Evolutionary conservation across 2,888 invertebrate genomes (phyloP).

Genomic region (Phalangium opilio): DNA sequence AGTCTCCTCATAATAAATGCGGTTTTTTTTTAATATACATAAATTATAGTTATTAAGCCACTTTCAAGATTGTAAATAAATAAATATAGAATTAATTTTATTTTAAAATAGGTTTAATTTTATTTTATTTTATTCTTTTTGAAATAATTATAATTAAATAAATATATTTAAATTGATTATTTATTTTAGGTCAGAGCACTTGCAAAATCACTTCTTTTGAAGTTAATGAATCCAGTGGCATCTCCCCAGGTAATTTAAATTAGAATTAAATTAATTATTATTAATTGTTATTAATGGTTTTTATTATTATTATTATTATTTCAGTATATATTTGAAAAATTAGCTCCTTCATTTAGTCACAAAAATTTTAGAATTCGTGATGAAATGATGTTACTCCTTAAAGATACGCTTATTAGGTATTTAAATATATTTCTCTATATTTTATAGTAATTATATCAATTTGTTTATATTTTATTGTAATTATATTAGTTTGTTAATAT

Average conservation of each 20-base stretch:
- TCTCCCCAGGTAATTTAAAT: slow-evolving; percentile 19
- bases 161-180: background rate
- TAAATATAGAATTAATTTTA: background rate
- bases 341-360: slow-evolving; percentile 56
- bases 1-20: no score
- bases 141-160: background rate
- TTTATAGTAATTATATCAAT: slow-evolving; percentile 6
- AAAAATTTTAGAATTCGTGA: slow-evolving; percentile 86
- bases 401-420: slow-evolving; percentile 66
- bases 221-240: slow-evolving; percentile 39
- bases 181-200: slow-evolving; percentile 45
- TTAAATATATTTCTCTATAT: slow-evolving; percentile 1
- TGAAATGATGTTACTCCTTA: slow-evolving; percentile 67
- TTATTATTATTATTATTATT: slow-evolving; percentile 16
- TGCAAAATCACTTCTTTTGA: slow-evolving; percentile 52
- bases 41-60: no score
- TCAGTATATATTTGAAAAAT: slow-evolving; percentile 51
- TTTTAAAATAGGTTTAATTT: background rate
- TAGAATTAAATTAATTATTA: background rate
- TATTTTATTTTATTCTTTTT: background rate
- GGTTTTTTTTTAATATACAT: no score
- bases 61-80: no score
- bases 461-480: no score
- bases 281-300: background rate
- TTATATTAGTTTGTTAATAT: no score